Evolutionary conservation across 2,888 invertebrate genomes (phyloP), one percentile per base, ranked within the genome.

Genomic region (Diaperis boleti): DNA sequence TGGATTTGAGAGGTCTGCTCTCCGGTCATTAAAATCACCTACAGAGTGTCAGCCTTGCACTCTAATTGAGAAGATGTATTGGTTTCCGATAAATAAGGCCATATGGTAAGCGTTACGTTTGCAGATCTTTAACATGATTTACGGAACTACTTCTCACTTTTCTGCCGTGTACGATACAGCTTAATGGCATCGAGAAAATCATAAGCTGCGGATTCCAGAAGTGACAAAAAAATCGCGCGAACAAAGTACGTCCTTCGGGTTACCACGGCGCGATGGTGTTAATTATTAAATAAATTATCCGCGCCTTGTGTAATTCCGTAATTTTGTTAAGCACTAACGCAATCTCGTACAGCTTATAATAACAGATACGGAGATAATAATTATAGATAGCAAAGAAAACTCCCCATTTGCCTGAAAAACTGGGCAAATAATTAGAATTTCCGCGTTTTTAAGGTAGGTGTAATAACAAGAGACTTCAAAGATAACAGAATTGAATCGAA

Each of bases 51-150:
- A 45, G 62, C 11, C 26, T 62, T 47, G 49, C 20, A 52, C 44
- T 59, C 39, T 64, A 60, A 64, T 62, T 62, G 65, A 45, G 42
- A 47, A 62, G 64, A 64, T 65, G 62, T 69, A 73, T 71, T 66
- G 57, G 65, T 68, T 69, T 66, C 62, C 65, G 65, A 71, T 72
- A 69, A 72, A 72, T 68, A 70, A 70, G 68, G 70, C 69, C 73
- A 72, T 71, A 72, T 73, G 72, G 72, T 69, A 71, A 72, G 72
- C 72, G 73, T 42, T 47, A 60, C 59, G 50, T 66, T 67, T 64
- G 59, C 69, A 67, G 66, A 65, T 68, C 67, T 52, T 59, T 64
- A 56, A 29, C 55, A 56, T 67, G 72, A 72, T 72, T 70, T 69
- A 70, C 70, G 57, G 47, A 67, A 69, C 65, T 44, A 54, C 59